phyloP scores from a whole-genome alignment of 2,797 vertebrate species.

The Fundulus diaphanus region DNA sequence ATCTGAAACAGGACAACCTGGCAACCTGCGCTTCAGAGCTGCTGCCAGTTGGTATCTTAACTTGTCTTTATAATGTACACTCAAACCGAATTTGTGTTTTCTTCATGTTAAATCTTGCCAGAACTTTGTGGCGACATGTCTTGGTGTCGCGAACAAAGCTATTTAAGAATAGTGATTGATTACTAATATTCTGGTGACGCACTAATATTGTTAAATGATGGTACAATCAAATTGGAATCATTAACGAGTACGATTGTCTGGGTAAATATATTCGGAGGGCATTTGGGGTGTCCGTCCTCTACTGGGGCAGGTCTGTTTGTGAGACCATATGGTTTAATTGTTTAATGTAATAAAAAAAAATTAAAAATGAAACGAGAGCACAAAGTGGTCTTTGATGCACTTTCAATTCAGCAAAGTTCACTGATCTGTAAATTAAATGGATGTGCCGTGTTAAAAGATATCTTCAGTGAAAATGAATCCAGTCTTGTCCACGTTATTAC shows the following conservation, averaged over 20 bases:
- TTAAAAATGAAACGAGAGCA: conserved; percentile 44
- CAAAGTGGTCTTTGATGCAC: conserved; percentile 67
- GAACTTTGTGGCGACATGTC: conserved; percentile 59
- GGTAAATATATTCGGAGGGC: conserved; percentile 46
- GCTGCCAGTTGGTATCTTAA: conserved; percentile 44
- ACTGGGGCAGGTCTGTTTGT: conserved; percentile 60
- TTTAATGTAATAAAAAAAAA: conserved; percentile 33
- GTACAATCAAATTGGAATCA: conserved; percentile 77
- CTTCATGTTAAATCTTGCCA: conserved; percentile 62
- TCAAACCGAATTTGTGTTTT: conserved; percentile 58
- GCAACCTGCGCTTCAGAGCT: background rate
- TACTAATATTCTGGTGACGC: conserved; percentile 47
- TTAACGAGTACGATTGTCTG: conserved; percentile 59
- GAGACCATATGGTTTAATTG: conserved; percentile 52
- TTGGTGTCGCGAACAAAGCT: conserved; percentile 43
- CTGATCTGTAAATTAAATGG: conserved; percentile 64
- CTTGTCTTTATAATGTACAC: conserved; percentile 38
- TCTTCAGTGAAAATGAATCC: conserved; percentile 57
- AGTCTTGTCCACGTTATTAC: conserved; percentile 57
- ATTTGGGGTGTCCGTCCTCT: conserved; percentile 48
- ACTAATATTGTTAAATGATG: conserved; percentile 52
- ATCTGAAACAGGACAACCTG: conserved; percentile 21
- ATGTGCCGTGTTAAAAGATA: conserved; percentile 58
- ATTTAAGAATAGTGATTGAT: conserved; percentile 34
- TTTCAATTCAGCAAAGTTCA: conserved; percentile 64